These are phyloP conservation scores for Drosophila pseudoananassae DNA, from an alignment of 1,140 invertebrate species.

Conservation along the genomic window DNA sequence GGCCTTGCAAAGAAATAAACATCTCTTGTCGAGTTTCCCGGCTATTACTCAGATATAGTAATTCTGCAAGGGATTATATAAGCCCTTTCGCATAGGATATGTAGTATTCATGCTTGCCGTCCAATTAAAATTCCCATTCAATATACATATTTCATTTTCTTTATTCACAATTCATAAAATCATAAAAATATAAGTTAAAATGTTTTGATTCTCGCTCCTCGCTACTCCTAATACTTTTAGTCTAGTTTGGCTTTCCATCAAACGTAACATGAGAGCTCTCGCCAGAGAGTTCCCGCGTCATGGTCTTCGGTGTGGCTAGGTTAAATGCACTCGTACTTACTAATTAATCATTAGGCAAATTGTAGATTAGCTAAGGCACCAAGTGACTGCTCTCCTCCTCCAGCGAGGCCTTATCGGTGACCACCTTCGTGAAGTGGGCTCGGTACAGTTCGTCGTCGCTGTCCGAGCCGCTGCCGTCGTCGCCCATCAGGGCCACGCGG, in stretches of 20 bases:
- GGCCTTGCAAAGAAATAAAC: neutral
- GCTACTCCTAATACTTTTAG: conserved; percentile 35
- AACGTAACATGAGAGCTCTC: conserved; percentile 22
- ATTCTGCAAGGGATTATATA: too few relatives aligned
- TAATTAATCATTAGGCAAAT: neutral
- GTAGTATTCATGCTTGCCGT: neutral
- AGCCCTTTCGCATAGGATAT: too few relatives aligned
- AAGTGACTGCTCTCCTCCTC: conserved; percentile 10
- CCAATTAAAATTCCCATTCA: neutral
- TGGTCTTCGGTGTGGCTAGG: neutral
- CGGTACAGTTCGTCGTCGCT: conserved; percentile 53
- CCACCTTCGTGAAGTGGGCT: conserved; percentile 24
- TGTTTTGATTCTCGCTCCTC: conserved; percentile 14
- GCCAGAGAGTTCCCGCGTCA: neutral
- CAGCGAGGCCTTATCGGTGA: conserved; percentile 5
- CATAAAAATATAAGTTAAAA: conserved; percentile 26
- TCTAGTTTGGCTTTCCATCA: conserved; percentile 39
- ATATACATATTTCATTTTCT: neutral
- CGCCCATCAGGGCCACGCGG: conserved; percentile 58
- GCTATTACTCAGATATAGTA: too few relatives aligned
- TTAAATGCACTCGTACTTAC: conserved; percentile 23
- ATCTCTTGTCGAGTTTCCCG: too few relatives aligned
- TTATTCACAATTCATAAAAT: neutral
- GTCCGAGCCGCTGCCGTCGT: conserved; percentile 58
- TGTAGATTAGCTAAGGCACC: conserved; percentile 14